Conservation (phyloP, 2,113 vertebrate genomes). For the Porphyrio hochstetteri region DNA sequence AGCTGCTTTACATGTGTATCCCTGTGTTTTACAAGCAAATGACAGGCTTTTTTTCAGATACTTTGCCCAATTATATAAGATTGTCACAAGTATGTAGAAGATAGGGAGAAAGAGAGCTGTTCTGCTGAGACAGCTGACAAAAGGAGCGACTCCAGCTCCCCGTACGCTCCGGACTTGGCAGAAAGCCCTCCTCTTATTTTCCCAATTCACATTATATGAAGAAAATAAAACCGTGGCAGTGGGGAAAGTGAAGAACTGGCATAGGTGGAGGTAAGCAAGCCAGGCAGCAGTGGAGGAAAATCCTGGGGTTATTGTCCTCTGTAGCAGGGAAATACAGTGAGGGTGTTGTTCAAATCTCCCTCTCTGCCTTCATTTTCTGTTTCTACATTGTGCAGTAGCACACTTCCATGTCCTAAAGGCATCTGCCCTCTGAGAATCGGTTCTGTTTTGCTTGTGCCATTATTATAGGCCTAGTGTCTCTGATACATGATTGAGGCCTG, state of each 20-base stretch:
- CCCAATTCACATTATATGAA: neutral
- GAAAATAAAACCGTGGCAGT: neutral
- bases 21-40: conserved; percentile 38
- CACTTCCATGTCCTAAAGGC: conserved; percentile 53
- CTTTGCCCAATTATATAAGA: conserved; percentile 48
- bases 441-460: conserved; percentile 66
- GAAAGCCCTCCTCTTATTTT: conserved; percentile 32
- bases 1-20: conserved; percentile 63
- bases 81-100: neutral
- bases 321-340: neutral
- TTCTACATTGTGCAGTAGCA: neutral
- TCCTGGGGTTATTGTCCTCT: neutral
- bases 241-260: neutral
- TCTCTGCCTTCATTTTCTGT: conserved; percentile 25
- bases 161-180: neutral
- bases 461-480: conserved; percentile 67
- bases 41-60: conserved; percentile 1
- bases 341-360: neutral
- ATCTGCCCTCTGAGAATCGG: conserved; percentile 37
- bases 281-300: conserved; percentile 12
- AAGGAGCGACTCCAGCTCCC: conserved; percentile 3
- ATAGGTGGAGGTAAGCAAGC: conserved; percentile 10
- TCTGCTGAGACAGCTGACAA: conserved; percentile 50
- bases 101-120: conserved; percentile 16
- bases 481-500: conserved; percentile 73